Base-by-base conservation (phyloP, 1,140 invertebrate species). In the Episyrphus balteatus region DNA sequence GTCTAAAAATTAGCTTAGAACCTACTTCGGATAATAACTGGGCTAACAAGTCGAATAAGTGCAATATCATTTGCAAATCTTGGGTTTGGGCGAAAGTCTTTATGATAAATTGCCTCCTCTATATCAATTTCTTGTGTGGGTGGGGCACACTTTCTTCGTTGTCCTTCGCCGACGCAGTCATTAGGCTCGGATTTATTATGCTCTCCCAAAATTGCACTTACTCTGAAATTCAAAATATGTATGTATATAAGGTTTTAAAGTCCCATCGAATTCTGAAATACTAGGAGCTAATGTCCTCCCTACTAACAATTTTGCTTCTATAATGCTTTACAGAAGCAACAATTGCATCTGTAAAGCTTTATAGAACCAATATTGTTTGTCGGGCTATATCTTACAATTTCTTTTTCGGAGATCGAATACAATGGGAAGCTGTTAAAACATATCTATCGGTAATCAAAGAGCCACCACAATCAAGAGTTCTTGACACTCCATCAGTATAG, bases 11-110 rank as follows among this genome's bases (percentile, higher is more conserved):
- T n/a, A n/a, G n/a, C 8, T 26, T 26, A 50, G 8, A 26, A 26
- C 46, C 48, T 33, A 53, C 52, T 41, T 44, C 48, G 11, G 13
- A 46, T 44, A 14, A 30, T 38, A 1, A 61, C 58, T n/a, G 47
- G 11, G 0, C 54, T 50, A 37, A 57, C 49, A 3, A 66, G 39
- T 42, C 57, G 59, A 5, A 86, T 52, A 2, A 86, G 54, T 1
- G 80, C 83, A 37, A 86, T 78, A 54, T 86, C 84, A 56, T 83
- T 74, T 11, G 62, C 59, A 42, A 79, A 75, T 32, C 70, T 61
- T n/a, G n/a, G n/a, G 0, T 50, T 48, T 3, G 77, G 72, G 17
- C 68, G 59, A 43, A 82, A 86, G 6, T 70, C 53, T 32, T 80
- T 75, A 58, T 86, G 82, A 2, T 70, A 62, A 9, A 77, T 75